phyloP scores from a whole-genome alignment of 2,113 vertebrate genomes.

The Sitta europaea region DNA sequence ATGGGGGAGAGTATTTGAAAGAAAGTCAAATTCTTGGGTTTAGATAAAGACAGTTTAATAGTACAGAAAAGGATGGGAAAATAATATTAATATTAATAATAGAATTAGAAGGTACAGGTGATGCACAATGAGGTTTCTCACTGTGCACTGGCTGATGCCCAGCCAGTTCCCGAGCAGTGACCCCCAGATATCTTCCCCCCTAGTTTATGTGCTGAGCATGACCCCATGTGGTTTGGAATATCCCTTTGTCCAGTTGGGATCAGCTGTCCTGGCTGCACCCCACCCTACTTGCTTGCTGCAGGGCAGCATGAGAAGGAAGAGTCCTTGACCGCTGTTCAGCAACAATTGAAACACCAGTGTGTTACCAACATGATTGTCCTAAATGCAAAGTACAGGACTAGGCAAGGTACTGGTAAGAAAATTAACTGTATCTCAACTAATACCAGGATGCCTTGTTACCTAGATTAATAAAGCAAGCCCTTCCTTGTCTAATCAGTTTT shows the following conservation, averaged over 20 bases:
- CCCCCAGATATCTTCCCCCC: neutral
- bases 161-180: neutral
- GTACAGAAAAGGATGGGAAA: neutral
- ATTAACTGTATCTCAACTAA: neutral
- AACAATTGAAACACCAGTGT: neutral
- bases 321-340: neutral
- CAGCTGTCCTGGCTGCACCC: neutral
- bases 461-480: neutral
- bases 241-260: neutral
- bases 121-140: neutral
- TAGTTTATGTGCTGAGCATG: neutral
- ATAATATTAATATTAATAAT: neutral
- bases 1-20: neutral
- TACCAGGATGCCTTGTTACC: neutral
- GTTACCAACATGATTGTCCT: neutral
- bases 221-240: neutral
- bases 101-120: neutral
- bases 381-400: neutral
- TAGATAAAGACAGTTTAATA: neutral
- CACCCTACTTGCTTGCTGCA: neutral
- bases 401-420: neutral
- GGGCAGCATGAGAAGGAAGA: neutral
- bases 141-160: neutral
- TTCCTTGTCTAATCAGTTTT: neutral
- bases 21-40: neutral